Conservation (phyloP, 2,888 invertebrate genomes). For the Notocelia uddmanniana region DNA sequence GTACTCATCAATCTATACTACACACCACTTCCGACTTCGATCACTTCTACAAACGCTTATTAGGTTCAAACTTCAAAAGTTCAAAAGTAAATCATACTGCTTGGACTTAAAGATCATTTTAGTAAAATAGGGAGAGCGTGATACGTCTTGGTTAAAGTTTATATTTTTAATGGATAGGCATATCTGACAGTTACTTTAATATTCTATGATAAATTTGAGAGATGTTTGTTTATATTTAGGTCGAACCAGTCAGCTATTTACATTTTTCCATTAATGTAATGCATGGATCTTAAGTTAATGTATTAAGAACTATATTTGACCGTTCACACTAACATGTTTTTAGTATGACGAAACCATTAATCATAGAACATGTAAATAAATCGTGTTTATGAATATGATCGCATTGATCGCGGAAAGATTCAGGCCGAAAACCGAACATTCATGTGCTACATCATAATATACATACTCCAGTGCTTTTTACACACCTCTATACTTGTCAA, state of each 20-base stretch:
- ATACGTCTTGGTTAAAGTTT: background rate
- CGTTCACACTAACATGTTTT: background rate
- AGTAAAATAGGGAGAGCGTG: background rate
- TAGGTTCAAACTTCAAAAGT: background rate
- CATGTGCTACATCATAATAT: no score
- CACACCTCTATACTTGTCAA: no score
- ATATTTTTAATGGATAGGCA: slow-evolving; percentile 32
- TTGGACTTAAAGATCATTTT: background rate
- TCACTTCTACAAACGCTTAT: slow-evolving; percentile 16
- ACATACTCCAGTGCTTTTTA: no score
- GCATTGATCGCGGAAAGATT: slow-evolving; percentile 6
- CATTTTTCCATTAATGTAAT: background rate
- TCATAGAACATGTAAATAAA: slow-evolving; percentile 21
- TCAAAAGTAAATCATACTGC: background rate
- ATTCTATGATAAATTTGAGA: slow-evolving; percentile 38
- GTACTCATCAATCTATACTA: slow-evolving; percentile 28
- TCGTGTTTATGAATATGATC: slow-evolving; percentile 13
- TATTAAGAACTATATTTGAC: background rate
- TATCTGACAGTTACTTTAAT: slow-evolving; percentile 35
- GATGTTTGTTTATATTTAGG: slow-evolving; percentile 40
- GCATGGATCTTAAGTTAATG: slow-evolving; percentile 12
- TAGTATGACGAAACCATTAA: background rate
- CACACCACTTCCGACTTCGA: slow-evolving; percentile 22
- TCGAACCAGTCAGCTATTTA: background rate
- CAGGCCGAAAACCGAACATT: background rate